phyloP scores from a whole-genome alignment of 2,888 invertebrate species.

The Phengaris arion region DNA sequence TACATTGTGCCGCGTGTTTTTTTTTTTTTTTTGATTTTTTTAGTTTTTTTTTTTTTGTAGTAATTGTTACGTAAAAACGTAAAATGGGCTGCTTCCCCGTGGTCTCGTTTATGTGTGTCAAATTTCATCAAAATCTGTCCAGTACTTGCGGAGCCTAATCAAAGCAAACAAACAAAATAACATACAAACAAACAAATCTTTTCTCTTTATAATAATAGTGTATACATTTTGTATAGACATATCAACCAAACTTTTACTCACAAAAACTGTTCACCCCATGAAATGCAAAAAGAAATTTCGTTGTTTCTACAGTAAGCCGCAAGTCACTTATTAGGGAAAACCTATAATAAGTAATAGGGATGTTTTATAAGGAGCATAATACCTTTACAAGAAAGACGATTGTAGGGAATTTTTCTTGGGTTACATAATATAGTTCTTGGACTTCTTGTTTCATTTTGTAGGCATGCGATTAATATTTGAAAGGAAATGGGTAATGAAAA shows the following conservation, averaged over 20 bases:
- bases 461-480: too few relatives aligned
- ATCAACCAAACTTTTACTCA: neutral
- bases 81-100: too few relatives aligned
- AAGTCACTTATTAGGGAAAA: constrained; percentile 4
- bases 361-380: constrained; percentile 5
- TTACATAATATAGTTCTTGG: neutral
- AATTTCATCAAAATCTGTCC: too few relatives aligned
- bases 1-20: too few relatives aligned
- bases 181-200: too few relatives aligned
- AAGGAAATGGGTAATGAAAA: too few relatives aligned
- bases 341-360: constrained; percentile 20
- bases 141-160: too few relatives aligned
- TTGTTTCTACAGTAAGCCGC: neutral
- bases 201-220: neutral
- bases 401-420: neutral
- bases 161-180: neutral
- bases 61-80: too few relatives aligned
- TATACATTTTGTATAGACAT: neutral
- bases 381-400: neutral
- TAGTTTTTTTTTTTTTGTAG: too few relatives aligned
- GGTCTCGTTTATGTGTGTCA: too few relatives aligned
- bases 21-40: too few relatives aligned
- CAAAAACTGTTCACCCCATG: constrained; percentile 20
- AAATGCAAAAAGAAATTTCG: constrained; percentile 32
- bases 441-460: neutral